Conservation (phyloP, 2,888 invertebrate genomes). For the Phortica magna region DNA sequence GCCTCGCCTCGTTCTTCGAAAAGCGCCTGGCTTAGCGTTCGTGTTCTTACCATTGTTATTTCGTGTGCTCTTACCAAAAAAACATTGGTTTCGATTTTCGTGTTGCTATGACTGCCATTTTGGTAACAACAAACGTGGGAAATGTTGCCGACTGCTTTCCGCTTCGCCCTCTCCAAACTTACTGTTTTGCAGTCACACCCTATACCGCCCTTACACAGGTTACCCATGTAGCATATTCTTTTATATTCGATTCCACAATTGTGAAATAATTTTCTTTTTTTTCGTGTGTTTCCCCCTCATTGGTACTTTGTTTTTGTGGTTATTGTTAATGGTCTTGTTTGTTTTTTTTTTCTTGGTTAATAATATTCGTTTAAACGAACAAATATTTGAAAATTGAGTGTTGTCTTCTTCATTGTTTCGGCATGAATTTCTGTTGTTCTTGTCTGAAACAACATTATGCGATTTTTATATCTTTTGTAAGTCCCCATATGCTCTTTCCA, state of each 20-base stretch:
- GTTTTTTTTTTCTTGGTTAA: neutral
- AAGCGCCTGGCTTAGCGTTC: neutral
- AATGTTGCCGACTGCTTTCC: neutral
- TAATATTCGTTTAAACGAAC: neutral
- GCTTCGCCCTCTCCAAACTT: neutral
- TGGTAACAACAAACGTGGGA: constrained; percentile 46
- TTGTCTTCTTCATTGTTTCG: neutral
- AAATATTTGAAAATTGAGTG: neutral
- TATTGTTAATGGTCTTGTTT: neutral
- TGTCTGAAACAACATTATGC: neutral
- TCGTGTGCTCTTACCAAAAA: constrained; percentile 62
- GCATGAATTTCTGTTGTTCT: neutral
- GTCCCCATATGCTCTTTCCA: neutral
- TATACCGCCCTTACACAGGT: neutral
- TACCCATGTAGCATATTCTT: neutral
- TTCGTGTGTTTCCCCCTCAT: constrained; percentile 6
- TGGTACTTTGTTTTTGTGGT: constrained; percentile 27
- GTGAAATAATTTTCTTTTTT: neutral
- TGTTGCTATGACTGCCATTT: constrained; percentile 55
- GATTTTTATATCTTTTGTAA: neutral
- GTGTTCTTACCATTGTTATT: constrained; percentile 29
- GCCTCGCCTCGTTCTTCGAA: neutral
- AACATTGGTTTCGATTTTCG: constrained; percentile 50
- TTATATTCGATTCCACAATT: neutral
- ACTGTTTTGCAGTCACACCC: neutral